These are phyloP conservation scores for Cryptotermes secundus DNA, from an alignment of 1,140 invertebrate genomes.

Conservation along the genomic window DNA sequence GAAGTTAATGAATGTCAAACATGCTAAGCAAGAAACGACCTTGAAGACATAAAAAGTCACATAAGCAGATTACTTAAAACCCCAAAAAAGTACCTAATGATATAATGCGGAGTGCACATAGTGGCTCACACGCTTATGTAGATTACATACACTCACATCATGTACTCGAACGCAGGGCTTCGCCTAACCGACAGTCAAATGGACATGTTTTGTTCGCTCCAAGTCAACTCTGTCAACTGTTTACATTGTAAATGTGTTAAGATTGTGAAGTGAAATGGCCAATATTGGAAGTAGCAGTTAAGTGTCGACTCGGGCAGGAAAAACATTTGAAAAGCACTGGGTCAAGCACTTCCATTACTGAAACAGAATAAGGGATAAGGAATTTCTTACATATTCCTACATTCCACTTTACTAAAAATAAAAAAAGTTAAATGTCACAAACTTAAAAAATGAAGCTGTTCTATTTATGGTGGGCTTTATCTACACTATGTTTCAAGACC, in stretches of 20 bases:
- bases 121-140: too few relatives aligned
- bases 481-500: not conserved
- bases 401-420: not conserved
- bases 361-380: not conserved
- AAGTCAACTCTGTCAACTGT: not conserved
- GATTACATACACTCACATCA: too few relatives aligned
- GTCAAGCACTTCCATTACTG: not conserved
- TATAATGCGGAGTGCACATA: too few relatives aligned
- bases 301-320: not conserved
- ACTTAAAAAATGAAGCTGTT: not conserved
- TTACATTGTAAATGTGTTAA: conserved; percentile 3
- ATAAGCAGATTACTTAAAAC: too few relatives aligned
- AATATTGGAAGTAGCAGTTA: conserved; percentile 10
- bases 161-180: too few relatives aligned
- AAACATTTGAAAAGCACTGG: not conserved
- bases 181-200: too few relatives aligned
- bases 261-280: not conserved
- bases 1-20: too few relatives aligned
- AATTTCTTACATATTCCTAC: not conserved
- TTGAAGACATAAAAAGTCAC: too few relatives aligned
- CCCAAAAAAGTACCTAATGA: too few relatives aligned
- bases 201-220: not conserved
- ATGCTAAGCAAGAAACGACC: too few relatives aligned
- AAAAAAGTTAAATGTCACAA: not conserved
- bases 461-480: not conserved